Percentiles rank a stretch among this genome's conserved stretches.
Conservation (phyloP, 2,888 invertebrate genomes). For the Erannis defoliaria region DNA sequence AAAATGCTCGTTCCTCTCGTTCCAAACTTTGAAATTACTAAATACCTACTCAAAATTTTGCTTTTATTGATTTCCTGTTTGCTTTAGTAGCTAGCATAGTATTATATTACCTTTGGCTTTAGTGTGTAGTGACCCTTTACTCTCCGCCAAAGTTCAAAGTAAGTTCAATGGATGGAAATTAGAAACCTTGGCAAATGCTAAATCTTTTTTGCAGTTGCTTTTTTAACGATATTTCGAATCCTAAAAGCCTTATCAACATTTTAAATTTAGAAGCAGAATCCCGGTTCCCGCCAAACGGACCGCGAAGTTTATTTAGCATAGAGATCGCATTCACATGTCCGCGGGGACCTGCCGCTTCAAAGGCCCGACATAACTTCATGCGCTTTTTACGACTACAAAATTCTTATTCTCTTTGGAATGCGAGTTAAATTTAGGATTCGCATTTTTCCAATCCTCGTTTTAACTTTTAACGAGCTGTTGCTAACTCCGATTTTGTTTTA, state of each 20-base stretch:
- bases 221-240: constrained; percentile 33
- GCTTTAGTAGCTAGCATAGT: too few species aligned
- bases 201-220: constrained; percentile 26
- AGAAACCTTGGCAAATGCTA: constrained; percentile 22
- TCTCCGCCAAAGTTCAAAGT: background rate
- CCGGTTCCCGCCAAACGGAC: constrained; percentile 42
- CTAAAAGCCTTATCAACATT: constrained; percentile 29
- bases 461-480: constrained; percentile 59
- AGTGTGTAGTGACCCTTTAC: too few species aligned
- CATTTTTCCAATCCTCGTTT: constrained; percentile 54
- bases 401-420: constrained; percentile 58
- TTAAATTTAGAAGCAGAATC: constrained; percentile 44
- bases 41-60: too few species aligned
- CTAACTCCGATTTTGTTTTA: constrained; percentile 60
- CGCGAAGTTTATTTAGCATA: constrained; percentile 41
- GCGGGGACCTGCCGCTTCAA: constrained; percentile 41
- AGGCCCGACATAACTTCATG: constrained; percentile 52
- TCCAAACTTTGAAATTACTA: too few species aligned
- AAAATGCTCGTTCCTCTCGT: too few species aligned
- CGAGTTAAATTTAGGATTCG: constrained; percentile 62
- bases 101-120: too few species aligned
- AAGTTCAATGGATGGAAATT: constrained; percentile 9
- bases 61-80: too few species aligned
- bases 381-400: constrained; percentile 60
- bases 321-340: constrained; percentile 45